Base-by-base conservation (phyloP, 2,113 vertebrate genomes). In the Archilochus colubris region DNA sequence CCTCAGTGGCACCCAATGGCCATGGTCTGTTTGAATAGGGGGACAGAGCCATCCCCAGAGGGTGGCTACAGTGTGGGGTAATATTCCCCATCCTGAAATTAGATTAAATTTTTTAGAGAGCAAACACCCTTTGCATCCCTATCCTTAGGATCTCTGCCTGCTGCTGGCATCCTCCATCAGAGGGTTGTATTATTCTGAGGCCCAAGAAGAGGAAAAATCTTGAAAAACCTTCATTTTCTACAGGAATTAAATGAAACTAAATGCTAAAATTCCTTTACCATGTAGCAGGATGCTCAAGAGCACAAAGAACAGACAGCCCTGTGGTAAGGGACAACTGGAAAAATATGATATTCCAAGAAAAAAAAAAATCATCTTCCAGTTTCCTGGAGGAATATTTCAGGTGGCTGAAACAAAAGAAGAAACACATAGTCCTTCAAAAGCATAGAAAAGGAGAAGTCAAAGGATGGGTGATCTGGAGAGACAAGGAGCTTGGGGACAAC, bases 1-100 rank as follows among this genome's bases (percentile, higher is more conserved):
- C 36, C n/a, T 74, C 84, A 64, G 46, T 57, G 23, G 62, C 44
- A 76, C 31, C 5, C 2, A 0, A 50, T 61, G 36, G 72, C 27
- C 68, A 83, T 0, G 0, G 30, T 66, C 40, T 84, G 12, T 27
- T 86, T 54, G 61, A 8, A 3, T 3, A 7, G 14, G 6, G 12
- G 7, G 7, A 70, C 64, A 70, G 13, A 69, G 43, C 72, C 1
- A 5, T 33, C 1, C 21, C 22, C n/a, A 5, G 3, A 38, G 7
- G 14, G 23, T 36, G 63, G 44, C 21, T 43, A 2, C 2, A 2
- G 40, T 6, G 14, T 51, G 19, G 36, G 28, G 12, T 22, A 89
- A 80, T 55, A 69, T 28, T 91, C 33, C 13, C 25, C 33, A 48
- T 24, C 62, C 57, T 73, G 50, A 7, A 82, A 6, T 11, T 19